These are phyloP conservation scores for Bovichtus variegatus DNA, from an alignment of 2,797 vertebrate species.

Conservation along the genomic window DNA sequence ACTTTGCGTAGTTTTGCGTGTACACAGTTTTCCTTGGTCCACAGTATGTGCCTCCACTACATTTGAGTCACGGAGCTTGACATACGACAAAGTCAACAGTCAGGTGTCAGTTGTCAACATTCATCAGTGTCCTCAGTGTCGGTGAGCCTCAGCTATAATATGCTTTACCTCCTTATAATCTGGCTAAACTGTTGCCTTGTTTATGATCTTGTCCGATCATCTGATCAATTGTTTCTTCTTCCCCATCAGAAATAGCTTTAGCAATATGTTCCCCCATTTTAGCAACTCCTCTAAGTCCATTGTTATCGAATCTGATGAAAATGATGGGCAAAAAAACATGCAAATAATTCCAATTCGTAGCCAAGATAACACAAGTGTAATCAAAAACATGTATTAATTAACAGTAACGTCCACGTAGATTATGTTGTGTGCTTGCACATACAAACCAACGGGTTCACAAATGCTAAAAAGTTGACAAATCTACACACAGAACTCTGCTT, in stretches of 20 bases:
- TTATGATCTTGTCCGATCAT: not conserved
- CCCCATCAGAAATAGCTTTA: not conserved
- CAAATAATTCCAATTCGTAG: not conserved
- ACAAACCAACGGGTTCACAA: too few relatives aligned
- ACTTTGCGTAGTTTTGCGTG: not conserved
- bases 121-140: not conserved
- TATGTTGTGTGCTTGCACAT: not conserved
- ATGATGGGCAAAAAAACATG: not conserved
- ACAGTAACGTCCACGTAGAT: not conserved
- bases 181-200: not conserved
- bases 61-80: not conserved
- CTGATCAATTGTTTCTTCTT: not conserved
- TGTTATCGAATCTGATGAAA: not conserved
- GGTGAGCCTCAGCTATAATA: not conserved
- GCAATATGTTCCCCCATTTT: not conserved
- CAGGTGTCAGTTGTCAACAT: not conserved
- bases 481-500: constrained; percentile 5
- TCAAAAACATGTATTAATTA: not conserved
- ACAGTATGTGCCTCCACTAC: not conserved
- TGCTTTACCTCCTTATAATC: not conserved
- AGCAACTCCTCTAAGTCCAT: not conserved
- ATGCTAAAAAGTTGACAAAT: not conserved
- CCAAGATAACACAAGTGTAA: not conserved
- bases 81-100: not conserved
- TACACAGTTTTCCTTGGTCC: too few relatives aligned